Base-by-base conservation (phyloP, 1,140 invertebrate species). In the Phthorimaea operculella region DNA sequence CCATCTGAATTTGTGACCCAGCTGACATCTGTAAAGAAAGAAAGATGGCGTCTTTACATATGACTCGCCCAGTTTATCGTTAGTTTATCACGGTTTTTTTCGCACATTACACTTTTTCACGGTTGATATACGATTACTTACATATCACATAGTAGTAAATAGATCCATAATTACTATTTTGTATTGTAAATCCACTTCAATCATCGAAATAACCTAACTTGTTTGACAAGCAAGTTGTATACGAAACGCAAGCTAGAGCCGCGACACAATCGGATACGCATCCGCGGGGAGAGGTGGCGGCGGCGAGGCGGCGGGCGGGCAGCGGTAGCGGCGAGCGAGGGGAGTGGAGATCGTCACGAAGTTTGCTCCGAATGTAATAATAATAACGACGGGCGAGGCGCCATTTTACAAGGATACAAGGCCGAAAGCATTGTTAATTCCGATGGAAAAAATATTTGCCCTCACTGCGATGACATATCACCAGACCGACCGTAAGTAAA, bases 1-100 rank as follows among this genome's bases (percentile, higher is more conserved):
- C 93, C 93, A 95, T 94, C 91, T 95, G 94, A 92, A 95, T 92
- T 90, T 95, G 93, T 89, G 93, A 92, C 88, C 93, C 93, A 90
- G 93, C 93, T 90, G 93, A 94, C 94, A 95, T 95, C 93, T 95
- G 89, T 69, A 93, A 93, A 79, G 77, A 84, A 93, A 79, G 77
- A 84, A 77, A 84, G 74, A 81, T 78, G 73, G 78, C 80, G 80
- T 84, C 83, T 78, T 82, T 83, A 83, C 79, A 84, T 83, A 83
- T 82, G 79, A 83, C 71, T 85, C 75, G 78, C 69, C 74, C 73
- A 75, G 63, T 73, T 74, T 49, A 47, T 54, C 47, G 10, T 21
- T 63, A 67, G 21, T 66, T 64, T 62, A 57, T 54, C 18, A 51
- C 52, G 59, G 60, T 53, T 66, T 68, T 65, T 52, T 52, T 63